Conservation (phyloP, 2,888 invertebrate genomes). For the Cantharis rustica region DNA sequence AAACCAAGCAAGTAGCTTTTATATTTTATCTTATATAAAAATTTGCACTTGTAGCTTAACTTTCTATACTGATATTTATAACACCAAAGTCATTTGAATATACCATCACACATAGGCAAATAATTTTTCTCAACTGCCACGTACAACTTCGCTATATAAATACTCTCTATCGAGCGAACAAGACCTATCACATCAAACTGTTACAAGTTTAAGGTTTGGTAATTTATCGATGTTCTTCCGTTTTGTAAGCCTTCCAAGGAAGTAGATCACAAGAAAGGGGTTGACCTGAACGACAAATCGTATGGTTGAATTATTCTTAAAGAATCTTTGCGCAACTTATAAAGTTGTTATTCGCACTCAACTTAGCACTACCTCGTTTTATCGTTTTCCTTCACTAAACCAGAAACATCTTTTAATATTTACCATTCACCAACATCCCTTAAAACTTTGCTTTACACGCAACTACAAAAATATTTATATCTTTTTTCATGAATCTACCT, state of each 20-base stretch:
- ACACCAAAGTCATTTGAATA: constrained; percentile 27
- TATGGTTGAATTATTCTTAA: constrained; percentile 14
- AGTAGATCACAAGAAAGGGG: constrained; percentile 30
- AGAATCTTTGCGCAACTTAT: constrained; percentile 19
- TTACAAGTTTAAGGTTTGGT: constrained; percentile 32
- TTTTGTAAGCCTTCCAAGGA: constrained; percentile 26
- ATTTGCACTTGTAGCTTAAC: constrained; percentile 21
- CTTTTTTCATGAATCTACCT: not conserved
- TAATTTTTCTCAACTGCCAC: constrained; percentile 19
- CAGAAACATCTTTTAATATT: not conserved
- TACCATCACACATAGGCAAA: constrained; percentile 17
- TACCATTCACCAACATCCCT: not conserved
- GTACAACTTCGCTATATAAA: constrained; percentile 11
- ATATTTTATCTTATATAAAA: constrained; percentile 9
- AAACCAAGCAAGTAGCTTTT: constrained; percentile 10
- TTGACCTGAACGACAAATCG: constrained; percentile 29
- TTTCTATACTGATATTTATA: constrained; percentile 27
- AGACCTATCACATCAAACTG: constrained; percentile 31
- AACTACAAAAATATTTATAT: not conserved
- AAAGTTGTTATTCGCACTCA: constrained; percentile 31
- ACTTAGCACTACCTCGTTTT: constrained; percentile 7
- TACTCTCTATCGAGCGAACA: constrained; percentile 23
- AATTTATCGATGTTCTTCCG: constrained; percentile 36
- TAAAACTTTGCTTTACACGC: not conserved
- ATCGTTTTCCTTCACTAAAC: not conserved